Base-by-base conservation (phyloP, 2,797 vertebrate species). In the Hoplostethus atlanticus region DNA sequence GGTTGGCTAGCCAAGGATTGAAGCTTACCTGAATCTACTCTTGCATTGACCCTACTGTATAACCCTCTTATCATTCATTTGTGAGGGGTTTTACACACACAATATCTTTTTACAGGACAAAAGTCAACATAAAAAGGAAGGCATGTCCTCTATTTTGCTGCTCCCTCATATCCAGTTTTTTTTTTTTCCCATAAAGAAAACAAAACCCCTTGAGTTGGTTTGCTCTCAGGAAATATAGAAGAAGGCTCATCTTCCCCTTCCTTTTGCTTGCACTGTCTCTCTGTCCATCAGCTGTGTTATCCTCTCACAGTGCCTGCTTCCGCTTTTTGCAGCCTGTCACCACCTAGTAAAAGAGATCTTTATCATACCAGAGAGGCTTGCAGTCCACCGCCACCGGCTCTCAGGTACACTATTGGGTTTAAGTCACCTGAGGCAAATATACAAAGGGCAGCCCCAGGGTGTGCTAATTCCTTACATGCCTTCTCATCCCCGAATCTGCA, bases 321-420 rank as follows among this genome's bases (percentile, higher is more conserved):
- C 92, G 87, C 95, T 92, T 91, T 92, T 94, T 92, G 87, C 94
- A 96, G 95, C 94, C 89, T 96, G 95, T 94, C 95, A 95, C 92
- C 95, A 95, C 89, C 95, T 96, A 95, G 94, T 95, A 94, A 96
- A 95, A 96, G 94, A 96, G 93, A 95, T 96, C 94, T 95, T 95
- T 94, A 96, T 96, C 95, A 94, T 96, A 93, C 95, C 95, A 92
- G 94, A 95, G 94, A 94, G 91, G 92, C 93, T 95, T 84, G 93
- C 94, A 82, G 91, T 95, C 79, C 94, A 85, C 84, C 93, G 93
- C 67, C 94, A 95, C 83, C 94, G 83, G 77, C 93, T 95, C 89
- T 92, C 95, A 96, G 95, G 95, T 96, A 95, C 92, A 92, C 89
- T 91, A 83, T 83, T 87, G 91, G 91, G 89, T 85, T 91, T 88